Evolutionary conservation across 2,797 vertebrate species (phyloP), one percentile per base, ranked within the genome.

Genomic region (Melanotaenia pygmaea): DNA sequence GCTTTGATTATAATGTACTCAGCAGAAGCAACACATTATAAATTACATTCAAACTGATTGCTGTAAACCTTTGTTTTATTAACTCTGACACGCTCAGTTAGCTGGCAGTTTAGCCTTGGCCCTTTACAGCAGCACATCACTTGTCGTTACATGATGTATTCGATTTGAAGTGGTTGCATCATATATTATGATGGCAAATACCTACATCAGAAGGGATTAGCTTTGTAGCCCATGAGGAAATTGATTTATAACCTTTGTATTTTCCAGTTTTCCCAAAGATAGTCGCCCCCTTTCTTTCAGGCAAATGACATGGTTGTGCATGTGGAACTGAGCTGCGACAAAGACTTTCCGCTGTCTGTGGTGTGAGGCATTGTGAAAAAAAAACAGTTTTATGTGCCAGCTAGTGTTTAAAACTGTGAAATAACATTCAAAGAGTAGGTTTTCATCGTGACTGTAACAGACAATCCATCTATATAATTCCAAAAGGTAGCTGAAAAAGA

Each of bases 21-120:
- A 60, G 61, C 32, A 80, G 47, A 78, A 74, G 77, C 64, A 81
- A 80, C 64, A 54, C 6, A 61, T 59, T 43, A 76, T 77, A 85
- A 83, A 87, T 80, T 65, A 73, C 13, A 51, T 34, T 80, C 80
- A 76, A 86, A 86, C 59, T 72, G 77, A 81, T 70, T 61, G 78
- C 77, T 73, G 69, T 82, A 88, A 90, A 87, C 83, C 64, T 80
- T 78, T 80, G 64, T 88, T 88, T 88, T 82, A 90, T 82, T 73
- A 90, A 79, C 83, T 58, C 72, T 0, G 70, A 66, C 79, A 86
- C 13, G 72, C 80, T 83, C 70, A 63, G 77, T 87, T 88, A 82
- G 74, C 50, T 77, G 37, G 76, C 76, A 73, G 79, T 70, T 83
- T 53, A 75, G 75, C 75, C 35, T 63, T 37, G 47, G 77, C 69